These are phyloP conservation scores for Halictus ligatus DNA, from an alignment of 2,888 invertebrate genomes.

Conservation along the genomic window DNA sequence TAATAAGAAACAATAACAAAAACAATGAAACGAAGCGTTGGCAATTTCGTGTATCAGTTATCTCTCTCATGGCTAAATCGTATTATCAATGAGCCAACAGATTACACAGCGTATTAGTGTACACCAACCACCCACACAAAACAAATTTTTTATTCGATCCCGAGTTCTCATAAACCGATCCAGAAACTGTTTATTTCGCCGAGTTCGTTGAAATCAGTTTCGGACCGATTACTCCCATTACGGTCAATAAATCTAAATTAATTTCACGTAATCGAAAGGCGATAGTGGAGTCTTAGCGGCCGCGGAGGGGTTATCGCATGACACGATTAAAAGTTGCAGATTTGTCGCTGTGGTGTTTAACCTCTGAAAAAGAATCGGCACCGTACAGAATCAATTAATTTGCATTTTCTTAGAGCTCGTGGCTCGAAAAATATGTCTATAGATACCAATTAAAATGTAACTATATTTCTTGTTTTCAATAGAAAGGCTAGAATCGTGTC, in stretches of 20 bases:
- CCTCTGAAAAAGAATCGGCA: not conserved
- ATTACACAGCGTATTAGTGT: too few relatives aligned
- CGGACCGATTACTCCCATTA: not conserved
- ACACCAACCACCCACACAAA: too few relatives aligned
- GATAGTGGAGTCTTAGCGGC: not conserved
- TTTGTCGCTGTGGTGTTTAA: not conserved
- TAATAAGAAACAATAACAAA: not conserved
- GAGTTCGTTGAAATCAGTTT: not conserved
- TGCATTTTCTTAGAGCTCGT: not conserved
- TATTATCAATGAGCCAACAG: not conserved
- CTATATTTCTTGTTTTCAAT: not conserved
- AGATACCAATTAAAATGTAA: not conserved
- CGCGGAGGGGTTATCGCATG: not conserved
- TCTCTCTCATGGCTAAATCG: not conserved
- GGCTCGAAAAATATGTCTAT: not conserved
- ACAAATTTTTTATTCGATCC: too few relatives aligned
- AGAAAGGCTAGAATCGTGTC: not conserved
- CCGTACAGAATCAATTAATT: not conserved
- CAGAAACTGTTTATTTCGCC: not conserved
- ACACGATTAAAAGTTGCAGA: not conserved
- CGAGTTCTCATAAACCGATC: too few relatives aligned
- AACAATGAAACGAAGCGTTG: not conserved
- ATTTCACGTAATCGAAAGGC: not conserved
- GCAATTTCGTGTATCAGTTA: not conserved
- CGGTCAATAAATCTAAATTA: not conserved